phyloP scores from a whole-genome alignment of 2,113 vertebrate genomes.

The Muscicapa adusta region DNA sequence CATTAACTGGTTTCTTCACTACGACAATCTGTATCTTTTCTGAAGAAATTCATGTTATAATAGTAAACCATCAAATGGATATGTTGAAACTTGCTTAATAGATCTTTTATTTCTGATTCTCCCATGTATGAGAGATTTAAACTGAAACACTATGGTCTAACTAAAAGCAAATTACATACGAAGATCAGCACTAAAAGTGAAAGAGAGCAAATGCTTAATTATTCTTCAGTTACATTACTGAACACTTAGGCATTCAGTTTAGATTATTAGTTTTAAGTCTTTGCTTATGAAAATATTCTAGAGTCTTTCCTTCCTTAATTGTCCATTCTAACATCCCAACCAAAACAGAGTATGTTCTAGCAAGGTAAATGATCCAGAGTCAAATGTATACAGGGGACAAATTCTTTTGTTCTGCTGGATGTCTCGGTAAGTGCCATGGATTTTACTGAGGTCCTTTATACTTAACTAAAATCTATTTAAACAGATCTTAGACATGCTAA shows the following conservation, averaged over 20 bases:
- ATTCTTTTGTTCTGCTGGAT: background rate
- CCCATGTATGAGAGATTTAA: background rate
- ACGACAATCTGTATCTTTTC: background rate
- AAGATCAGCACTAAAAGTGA: background rate
- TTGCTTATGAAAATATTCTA: background rate
- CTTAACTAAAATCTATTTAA: background rate
- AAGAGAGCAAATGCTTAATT: background rate
- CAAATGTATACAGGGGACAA: background rate
- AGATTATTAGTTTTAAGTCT: background rate
- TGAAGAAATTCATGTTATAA: background rate
- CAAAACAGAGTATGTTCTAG: background rate
- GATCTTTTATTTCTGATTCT: background rate
- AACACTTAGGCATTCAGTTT: background rate
- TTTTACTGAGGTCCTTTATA: background rate
- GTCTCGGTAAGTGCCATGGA: background rate
- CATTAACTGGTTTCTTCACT: conserved; percentile 25
- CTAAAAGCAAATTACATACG: background rate
- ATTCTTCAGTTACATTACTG: background rate
- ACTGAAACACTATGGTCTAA: background rate
- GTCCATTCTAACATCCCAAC: background rate
- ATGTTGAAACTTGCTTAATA: background rate
- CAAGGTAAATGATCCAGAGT: background rate
- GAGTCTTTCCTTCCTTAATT: background rate
- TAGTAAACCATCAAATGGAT: background rate
- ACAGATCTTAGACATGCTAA: background rate